A percentile compares a stretch with the other conserved stretches of the same genome.
These are phyloP conservation scores for Polypterus senegalus DNA, from an alignment of 2,113 vertebrate species.

Conservation along the genomic window DNA sequence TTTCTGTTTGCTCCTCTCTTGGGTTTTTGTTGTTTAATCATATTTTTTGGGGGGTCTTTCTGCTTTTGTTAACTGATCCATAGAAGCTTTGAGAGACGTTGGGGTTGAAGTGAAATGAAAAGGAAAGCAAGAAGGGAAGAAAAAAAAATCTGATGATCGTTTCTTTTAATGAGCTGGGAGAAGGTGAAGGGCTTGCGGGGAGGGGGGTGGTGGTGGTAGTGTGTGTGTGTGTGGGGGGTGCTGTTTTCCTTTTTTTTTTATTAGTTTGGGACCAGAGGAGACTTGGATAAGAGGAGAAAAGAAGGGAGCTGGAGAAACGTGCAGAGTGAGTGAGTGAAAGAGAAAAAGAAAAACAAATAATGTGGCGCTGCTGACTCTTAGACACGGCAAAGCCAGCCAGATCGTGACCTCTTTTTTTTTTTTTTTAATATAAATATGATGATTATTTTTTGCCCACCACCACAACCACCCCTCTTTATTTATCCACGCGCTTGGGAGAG, in stretches of 20 bases:
- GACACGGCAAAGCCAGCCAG: conserved; percentile 46
- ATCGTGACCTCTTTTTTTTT: conserved; percentile 29
- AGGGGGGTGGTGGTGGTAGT: not conserved
- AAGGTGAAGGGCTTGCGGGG: conserved; percentile 42
- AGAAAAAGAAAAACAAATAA: conserved; percentile 19
- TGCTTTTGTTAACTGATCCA: conserved; percentile 38
- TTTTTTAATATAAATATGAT: conserved; percentile 16
- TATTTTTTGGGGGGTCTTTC: conserved; percentile 10
- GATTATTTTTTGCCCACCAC: too few relatives aligned
- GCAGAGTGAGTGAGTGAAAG: conserved; percentile 17
- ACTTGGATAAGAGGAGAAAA: conserved; percentile 41
- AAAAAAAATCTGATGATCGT: conserved; percentile 45
- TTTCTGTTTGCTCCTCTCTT: too few relatives aligned
- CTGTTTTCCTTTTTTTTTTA: conserved; percentile 24
- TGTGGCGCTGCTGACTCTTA: conserved; percentile 28
- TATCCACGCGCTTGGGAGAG: conserved; percentile 29
- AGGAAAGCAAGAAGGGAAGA: conserved; percentile 14
- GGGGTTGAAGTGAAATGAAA: conserved; percentile 19
- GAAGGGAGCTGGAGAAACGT: conserved; percentile 29
- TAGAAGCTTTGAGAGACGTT: conserved; percentile 35
- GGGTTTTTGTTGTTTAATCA: too few relatives aligned
- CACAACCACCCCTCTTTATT: conserved; percentile 23
- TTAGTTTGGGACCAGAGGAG: conserved; percentile 44
- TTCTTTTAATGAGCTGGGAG: conserved; percentile 64
- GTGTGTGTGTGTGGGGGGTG: conserved; percentile 26